Evolutionary conservation across 92 coral and sea anemone genomes (phyloP), one percentile per base, ranked within the genome.

Genomic region (Phymanthus crucifer): DNA sequence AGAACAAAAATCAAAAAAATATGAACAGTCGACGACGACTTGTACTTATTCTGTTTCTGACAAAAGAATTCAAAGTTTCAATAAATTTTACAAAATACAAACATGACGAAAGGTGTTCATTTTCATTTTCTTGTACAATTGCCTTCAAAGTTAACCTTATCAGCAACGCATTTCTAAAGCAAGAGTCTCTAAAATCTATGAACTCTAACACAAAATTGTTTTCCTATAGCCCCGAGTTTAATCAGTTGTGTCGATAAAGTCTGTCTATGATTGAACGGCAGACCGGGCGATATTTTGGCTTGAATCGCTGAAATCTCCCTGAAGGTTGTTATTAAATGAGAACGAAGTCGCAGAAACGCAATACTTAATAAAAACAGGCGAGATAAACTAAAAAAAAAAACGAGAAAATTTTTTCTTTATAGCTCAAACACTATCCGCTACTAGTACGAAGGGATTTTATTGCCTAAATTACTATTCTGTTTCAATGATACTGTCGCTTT

Each of bases 371-470:
- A 43, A 43, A 43, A 43, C 14, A 54, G 64, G 64, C 5, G 64
- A 19, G n/a, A n/a, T n/a, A n/a, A 54, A 54, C 21, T 54, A 54
- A 54, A 4, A 21, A 3, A 9, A 21, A 54, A 54, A 54, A 21
- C 27, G n/a, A 29, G 26, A 54, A 24, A 14, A 14, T 21, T 2
- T 54, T 4, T 21, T n/a, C 1, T 21, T 21, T 21, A 54, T 4
- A 21, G 26, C 64, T 21, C 14, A 21, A 11, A 54, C 24, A 1
- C 21, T 21, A 21, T 54, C 64, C 64, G 27, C 64, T n/a, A 11
- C n/a, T n/a, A n/a, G n/a, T n/a, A n/a, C n/a, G n/a, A n/a, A 19
- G 64, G n/a, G 64, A 54, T 54, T 54, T 54, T 54, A 54, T 54
- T 29, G 27, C 14, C 64, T 54, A 9, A 5, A 54, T 54, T 54